These are phyloP conservation scores for Ailurus styani DNA, from an alignment of 2,113 vertebrate genomes.

Conservation along the genomic window DNA sequence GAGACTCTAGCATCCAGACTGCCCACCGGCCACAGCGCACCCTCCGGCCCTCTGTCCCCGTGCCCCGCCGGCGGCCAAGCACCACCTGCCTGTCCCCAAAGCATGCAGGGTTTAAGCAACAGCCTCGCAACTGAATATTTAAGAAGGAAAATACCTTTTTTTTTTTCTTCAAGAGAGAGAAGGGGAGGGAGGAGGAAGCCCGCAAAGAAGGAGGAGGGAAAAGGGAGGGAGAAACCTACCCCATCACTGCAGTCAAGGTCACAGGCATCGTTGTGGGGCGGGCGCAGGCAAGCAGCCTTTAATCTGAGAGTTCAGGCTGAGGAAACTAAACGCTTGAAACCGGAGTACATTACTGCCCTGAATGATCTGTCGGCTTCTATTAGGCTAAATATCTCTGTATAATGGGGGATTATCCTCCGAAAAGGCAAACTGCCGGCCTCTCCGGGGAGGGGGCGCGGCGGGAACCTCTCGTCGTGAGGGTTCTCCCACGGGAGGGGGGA, in stretches of 20 bases:
- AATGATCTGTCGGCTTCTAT: constrained; percentile 63
- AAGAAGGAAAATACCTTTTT: constrained; percentile 66
- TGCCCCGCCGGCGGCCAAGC: constrained; percentile 43
- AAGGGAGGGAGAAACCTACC: constrained; percentile 46
- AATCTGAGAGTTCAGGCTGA: constrained; percentile 52
- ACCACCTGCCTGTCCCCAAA: constrained; percentile 67
- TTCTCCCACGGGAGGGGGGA: neutral
- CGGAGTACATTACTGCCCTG: constrained; percentile 39
- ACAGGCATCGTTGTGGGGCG: constrained; percentile 49
- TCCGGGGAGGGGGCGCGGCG: neutral
- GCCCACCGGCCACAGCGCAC: neutral
- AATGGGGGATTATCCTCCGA: constrained; percentile 61
- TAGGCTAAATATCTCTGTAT: constrained; percentile 70
- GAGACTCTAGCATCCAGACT: neutral
- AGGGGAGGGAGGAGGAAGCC: neutral
- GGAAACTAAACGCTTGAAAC: constrained; percentile 69
- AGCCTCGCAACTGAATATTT: constrained; percentile 76
- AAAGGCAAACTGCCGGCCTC: constrained; percentile 53
- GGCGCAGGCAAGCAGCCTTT: constrained; percentile 48
- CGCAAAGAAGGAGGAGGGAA: neutral
- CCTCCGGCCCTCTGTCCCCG: neutral
- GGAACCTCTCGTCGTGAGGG: neutral
- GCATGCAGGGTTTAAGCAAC: constrained; percentile 76
- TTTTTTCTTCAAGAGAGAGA: neutral
- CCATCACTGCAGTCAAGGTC: constrained; percentile 77